Evolutionary conservation across 1,140 invertebrate species (phyloP).

Genomic region (Drosophila fuyamai): DNA sequence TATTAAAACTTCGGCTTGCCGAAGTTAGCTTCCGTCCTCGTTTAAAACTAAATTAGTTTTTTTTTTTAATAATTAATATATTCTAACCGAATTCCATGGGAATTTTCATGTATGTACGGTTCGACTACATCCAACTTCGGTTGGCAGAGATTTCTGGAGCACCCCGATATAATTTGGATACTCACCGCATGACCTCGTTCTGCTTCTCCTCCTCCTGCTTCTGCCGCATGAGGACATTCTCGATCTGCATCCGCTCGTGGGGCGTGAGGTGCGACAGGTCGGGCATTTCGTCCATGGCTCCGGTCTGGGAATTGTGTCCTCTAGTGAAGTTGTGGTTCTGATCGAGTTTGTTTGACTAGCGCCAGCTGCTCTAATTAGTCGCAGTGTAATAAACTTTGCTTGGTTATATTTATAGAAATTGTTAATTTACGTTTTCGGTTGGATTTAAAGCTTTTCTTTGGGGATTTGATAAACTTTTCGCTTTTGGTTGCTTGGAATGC

Average conservation of each 20-base stretch:
- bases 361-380: conserved; percentile 36
- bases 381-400: conserved; percentile 16
- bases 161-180: no score
- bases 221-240: conserved; percentile 97
- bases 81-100: no score
- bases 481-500: conserved; percentile 47
- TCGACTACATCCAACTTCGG: no score
- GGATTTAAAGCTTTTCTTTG: conserved; percentile 48
- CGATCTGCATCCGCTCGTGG: conserved; percentile 98
- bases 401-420: conserved; percentile 46
- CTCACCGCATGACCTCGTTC: conserved; percentile 96
- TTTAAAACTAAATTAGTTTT: no score
- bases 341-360: conserved; percentile 25
- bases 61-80: no score
- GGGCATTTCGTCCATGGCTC: conserved; percentile 92
- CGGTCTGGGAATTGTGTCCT: conserved; percentile 8
- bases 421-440: conserved; percentile 34
- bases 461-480: conserved; percentile 63
- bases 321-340: conserved; percentile 1
- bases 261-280: conserved; percentile 99
- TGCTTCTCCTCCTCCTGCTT: conserved; percentile 98
- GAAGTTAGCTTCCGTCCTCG: no score
- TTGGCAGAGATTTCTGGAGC: no score
- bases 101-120: no score
- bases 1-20: no score